Base-by-base conservation (phyloP, 2,113 vertebrate genomes). In the Ifrita kowaldi region DNA sequence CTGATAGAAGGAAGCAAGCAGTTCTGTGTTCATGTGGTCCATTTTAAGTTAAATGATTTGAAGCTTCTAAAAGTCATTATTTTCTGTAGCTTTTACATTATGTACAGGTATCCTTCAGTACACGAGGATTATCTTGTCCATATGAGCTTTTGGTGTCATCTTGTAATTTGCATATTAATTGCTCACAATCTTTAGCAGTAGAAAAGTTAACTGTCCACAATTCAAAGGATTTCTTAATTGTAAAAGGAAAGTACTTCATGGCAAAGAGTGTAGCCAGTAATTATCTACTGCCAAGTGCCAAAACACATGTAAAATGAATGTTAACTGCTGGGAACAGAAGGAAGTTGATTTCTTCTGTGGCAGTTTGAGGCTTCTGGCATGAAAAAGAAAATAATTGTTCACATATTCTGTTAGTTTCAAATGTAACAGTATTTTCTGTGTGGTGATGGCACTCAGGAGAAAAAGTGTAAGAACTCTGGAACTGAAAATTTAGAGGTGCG, bases 151-250 rank as follows among this genome's bases (percentile, higher is more conserved):
- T 16, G 1, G 28, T 79, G 74, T 91, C 84, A 83, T 59, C 42
- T 93, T 57, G 57, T 91, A 95, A 93, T 95, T 95, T 96, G 8
- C 84, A 85, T 85, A 33, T 15, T 73, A 87, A 91, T 91, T 93
- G 32, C 62, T 84, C 32, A 1, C 17, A 87, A 0, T 73, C 64
- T 87, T 87, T 14, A 89, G 32, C 50, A 65, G 53, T 41, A 69
- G 53, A 49, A 69, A 89, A 93, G 49, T 87, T 69, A 93, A 74
- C 87, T 94, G 81, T 69, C 78, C 93, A 59, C 57, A 91, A 35
- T 79, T 89, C 53, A 91, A 93, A 84, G 23, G 32, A 49, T 85
- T 87, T 93, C 74, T 93, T 94, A 89, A 74, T 95, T 85, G 76
- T 83, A 16, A 88, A 84, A 80, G 28, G 28, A 64, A 89, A 87